Evolutionary conservation across 2,888 invertebrate species (phyloP).

Genomic region (Stictocephala bisonia): DNA sequence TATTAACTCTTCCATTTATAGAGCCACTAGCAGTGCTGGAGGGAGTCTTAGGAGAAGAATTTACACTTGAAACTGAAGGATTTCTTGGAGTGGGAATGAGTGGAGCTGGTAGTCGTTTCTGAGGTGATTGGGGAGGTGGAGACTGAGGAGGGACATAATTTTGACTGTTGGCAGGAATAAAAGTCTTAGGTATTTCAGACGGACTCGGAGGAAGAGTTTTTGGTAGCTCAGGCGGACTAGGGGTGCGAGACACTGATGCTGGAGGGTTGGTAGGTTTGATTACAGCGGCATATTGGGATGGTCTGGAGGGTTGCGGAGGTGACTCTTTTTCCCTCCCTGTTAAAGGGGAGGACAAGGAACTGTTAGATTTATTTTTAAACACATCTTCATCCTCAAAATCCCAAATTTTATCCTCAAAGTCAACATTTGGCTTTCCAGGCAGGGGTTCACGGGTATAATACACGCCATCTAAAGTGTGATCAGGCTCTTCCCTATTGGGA

Average conservation of each 20-base stretch:
- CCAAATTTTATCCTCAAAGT: slow-evolving; percentile 85
- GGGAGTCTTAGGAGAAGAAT: neutral
- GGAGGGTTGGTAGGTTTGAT: slow-evolving; percentile 7
- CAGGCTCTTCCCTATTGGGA: slow-evolving; percentile 69
- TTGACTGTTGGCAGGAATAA: neutral
- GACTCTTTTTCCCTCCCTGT: neutral
- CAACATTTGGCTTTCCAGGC: slow-evolving; percentile 76
- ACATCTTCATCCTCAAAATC: slow-evolving; percentile 73
- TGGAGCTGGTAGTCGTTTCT: neutral
- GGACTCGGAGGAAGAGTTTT: slow-evolving; percentile 33
- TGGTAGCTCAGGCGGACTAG: slow-evolving; percentile 15
- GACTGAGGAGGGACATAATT: neutral
- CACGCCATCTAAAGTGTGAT: slow-evolving; percentile 79
- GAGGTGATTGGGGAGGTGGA: neutral
- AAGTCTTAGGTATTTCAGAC: neutral
- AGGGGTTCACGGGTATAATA: slow-evolving; percentile 89
- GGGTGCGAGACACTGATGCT: neutral
- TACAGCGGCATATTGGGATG: neutral
- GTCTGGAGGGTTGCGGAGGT: neutral
- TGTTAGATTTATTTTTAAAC: slow-evolving; percentile 32
- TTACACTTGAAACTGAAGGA: neutral
- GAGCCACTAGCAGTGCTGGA: slow-evolving; percentile 12
- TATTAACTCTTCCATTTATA: slow-evolving; percentile 20
- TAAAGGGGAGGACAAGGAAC: slow-evolving; percentile 39
- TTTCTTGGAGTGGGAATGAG: slow-evolving; percentile 4